Conservation (phyloP, 2,113 vertebrate species). For the Gopherus evgoodei region DNA sequence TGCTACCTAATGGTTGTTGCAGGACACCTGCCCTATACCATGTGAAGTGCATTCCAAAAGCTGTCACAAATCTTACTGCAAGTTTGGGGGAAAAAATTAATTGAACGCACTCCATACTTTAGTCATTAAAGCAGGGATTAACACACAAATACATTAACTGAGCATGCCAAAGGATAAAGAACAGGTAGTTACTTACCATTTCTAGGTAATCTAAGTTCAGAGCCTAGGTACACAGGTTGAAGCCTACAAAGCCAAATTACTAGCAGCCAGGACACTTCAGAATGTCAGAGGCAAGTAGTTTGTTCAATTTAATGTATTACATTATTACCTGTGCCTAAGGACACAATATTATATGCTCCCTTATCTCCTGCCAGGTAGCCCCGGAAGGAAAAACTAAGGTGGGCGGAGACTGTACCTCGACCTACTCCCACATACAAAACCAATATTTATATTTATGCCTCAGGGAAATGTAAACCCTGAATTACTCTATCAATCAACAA, state of each 20-base stretch:
- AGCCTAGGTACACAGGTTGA: not conserved
- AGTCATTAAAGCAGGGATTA: not conserved
- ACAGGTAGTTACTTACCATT: not conserved
- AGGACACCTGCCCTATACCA: rapidly evolving
- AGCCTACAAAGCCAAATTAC: rapidly evolving
- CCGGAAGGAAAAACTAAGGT: not conserved
- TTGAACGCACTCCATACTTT: not conserved
- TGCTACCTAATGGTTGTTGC: not conserved
- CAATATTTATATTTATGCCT: not conserved
- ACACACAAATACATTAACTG: not conserved
- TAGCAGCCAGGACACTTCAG: not conserved
- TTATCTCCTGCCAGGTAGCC: not conserved
- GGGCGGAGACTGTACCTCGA: not conserved
- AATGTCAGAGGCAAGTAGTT: not conserved
- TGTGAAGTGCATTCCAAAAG: not conserved
- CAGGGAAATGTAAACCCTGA: not conserved
- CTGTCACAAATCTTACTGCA: not conserved
- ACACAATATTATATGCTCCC: not conserved
- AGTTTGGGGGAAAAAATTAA: rapidly evolving
- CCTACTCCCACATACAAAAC: not conserved
- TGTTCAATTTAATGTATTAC: not conserved
- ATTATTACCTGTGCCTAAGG: not conserved
- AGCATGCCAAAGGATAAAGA: not conserved
- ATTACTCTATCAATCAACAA: not conserved
- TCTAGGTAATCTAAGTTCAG: not conserved